phyloP scores from a whole-genome alignment of 1,140 invertebrate species.

The Drosophila repleta region DNA sequence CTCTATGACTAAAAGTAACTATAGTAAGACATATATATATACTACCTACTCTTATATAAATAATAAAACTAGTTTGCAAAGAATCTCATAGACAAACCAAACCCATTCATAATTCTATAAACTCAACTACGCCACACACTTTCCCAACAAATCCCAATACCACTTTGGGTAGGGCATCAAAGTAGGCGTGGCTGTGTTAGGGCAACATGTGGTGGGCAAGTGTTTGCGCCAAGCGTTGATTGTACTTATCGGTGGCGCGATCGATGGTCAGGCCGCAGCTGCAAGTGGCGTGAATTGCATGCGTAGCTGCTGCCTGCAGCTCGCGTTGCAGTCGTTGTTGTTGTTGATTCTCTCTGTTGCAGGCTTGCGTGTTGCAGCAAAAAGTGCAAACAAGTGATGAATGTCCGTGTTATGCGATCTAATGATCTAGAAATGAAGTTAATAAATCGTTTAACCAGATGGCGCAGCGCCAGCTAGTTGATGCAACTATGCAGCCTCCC shows the following conservation, averaged over 20 bases:
- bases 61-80: too few species aligned
- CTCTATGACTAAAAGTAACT: too few species aligned
- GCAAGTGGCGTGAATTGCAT: constrained; percentile 63
- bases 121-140: too few species aligned
- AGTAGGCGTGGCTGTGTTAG: constrained; percentile 42
- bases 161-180: constrained; percentile 2
- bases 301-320: constrained; percentile 65
- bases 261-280: constrained; percentile 49
- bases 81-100: too few species aligned
- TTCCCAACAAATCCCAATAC: too few species aligned
- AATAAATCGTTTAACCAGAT: constrained; percentile 82
- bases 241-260: constrained; percentile 67
- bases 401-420: constrained; percentile 83
- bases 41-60: too few species aligned
- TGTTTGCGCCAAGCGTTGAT: constrained; percentile 81
- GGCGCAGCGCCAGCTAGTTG: constrained; percentile 43
- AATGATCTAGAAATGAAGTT: constrained; percentile 83
- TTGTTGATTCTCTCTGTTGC: constrained; percentile 15
- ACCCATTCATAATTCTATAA: too few species aligned
- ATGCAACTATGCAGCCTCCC: not conserved
- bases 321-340: constrained; percentile 13
- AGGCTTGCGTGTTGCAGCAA: constrained; percentile 59
- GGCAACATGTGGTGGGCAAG: constrained; percentile 65
- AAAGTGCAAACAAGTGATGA: constrained; percentile 73
- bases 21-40: too few species aligned